Evolutionary conservation across 2,888 invertebrate species (phyloP).

Genomic region (Idaea dimidiata): DNA sequence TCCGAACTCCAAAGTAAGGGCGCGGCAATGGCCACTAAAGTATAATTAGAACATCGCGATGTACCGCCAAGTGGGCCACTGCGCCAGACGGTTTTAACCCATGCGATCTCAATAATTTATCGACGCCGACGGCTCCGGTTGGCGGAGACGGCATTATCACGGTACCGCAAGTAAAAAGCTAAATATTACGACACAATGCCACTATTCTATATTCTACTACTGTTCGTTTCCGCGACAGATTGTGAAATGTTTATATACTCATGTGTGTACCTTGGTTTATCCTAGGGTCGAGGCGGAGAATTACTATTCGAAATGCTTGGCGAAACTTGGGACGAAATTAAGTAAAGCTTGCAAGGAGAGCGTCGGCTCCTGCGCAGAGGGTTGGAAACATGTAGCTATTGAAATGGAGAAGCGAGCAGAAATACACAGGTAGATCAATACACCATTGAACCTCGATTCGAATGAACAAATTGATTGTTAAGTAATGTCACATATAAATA

Average conservation of each 20-base stretch:
- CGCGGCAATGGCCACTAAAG: slow-evolving; percentile 62
- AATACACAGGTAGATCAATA: slow-evolving; percentile 84
- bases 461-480: neutral
- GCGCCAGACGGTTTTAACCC: slow-evolving; percentile 50
- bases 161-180: slow-evolving; percentile 29
- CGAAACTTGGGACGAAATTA: slow-evolving; percentile 92
- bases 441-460: neutral
- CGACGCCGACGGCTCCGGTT: slow-evolving; percentile 17
- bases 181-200: slow-evolving; percentile 37
- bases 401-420: slow-evolving; percentile 96
- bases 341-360: slow-evolving; percentile 90
- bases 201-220: slow-evolving; percentile 22
- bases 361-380: slow-evolving; percentile 90
- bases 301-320: slow-evolving; percentile 93
- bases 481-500: neutral
- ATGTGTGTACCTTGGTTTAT: slow-evolving; percentile 31
- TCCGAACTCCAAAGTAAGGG: slow-evolving; percentile 42
- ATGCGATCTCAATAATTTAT: slow-evolving; percentile 44
- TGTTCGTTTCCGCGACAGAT: slow-evolving; percentile 30
- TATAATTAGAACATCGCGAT: slow-evolving; percentile 61
- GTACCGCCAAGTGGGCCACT: slow-evolving; percentile 64
- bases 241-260: slow-evolving; percentile 16
- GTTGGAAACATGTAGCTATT: slow-evolving; percentile 94
- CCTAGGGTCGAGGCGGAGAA: slow-evolving; percentile 94
- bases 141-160: neutral